Evolutionary conservation across 2,797 vertebrate genomes (phyloP).

Genomic region (Helostoma temminkii): DNA sequence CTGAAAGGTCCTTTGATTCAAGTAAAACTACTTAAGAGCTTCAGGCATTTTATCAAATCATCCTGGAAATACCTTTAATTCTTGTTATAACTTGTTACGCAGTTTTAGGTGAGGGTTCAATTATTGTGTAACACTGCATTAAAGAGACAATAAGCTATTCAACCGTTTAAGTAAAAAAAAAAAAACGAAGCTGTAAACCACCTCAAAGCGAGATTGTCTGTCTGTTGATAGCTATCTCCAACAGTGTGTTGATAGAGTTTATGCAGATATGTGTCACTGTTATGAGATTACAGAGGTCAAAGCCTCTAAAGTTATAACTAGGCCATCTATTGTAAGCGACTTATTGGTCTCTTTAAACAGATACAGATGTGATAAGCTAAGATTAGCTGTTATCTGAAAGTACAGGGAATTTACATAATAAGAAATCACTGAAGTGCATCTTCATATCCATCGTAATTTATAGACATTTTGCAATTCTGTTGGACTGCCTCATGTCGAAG

Average conservation of each 20-base stretch:
- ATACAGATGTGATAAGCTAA: background rate
- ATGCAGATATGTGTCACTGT: background rate
- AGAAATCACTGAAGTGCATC: background rate
- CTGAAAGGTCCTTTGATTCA: background rate
- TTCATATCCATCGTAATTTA: background rate
- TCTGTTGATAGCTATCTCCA: no score
- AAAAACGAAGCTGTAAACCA: constrained; percentile 17
- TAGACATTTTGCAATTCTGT: background rate
- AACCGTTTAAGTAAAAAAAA: background rate
- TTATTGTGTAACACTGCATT: background rate
- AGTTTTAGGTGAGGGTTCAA: background rate
- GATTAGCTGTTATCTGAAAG: background rate
- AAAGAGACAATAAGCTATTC: background rate
- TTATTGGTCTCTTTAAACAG: background rate
- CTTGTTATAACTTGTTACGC: background rate
- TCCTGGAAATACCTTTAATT: background rate
- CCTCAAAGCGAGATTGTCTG: constrained; percentile 16
- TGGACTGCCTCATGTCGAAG: background rate
- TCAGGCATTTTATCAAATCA: background rate
- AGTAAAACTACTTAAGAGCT: background rate
- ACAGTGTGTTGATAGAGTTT: background rate
- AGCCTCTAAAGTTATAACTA: constrained; percentile 10
- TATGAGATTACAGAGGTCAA: background rate
- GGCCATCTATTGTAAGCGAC: constrained; percentile 8
- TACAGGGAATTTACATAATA: background rate